A percentile compares a stretch with the other conserved stretches of the same genome.
These are phyloP conservation scores for Edolisoma coerulescens DNA, from an alignment of 2,113 vertebrate species.

Conservation along the genomic window DNA sequence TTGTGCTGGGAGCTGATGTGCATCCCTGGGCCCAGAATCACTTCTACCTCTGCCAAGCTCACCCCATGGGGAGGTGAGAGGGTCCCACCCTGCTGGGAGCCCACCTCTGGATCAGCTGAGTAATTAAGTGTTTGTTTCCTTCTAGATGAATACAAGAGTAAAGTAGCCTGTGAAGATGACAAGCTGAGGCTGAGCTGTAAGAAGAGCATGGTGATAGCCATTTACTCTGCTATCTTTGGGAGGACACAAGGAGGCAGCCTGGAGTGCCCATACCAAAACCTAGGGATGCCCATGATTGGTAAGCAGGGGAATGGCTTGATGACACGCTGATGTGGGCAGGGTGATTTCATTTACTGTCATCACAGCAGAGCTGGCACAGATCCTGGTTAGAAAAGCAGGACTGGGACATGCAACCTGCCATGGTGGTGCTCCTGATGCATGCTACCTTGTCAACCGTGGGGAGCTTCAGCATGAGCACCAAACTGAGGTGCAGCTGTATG, in stretches of 20 bases:
- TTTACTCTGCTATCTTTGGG: slow-evolving; percentile 87
- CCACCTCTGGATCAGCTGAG: neutral
- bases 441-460: neutral
- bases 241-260: slow-evolving; percentile 79
- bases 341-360: neutral
- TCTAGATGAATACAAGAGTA: slow-evolving; percentile 88
- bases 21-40: neutral
- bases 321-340: neutral
- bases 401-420: neutral
- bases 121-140: slow-evolving; percentile 22
- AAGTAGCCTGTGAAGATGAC: slow-evolving; percentile 88
- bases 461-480: neutral
- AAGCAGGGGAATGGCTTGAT: neutral
- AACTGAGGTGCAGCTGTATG: neutral
- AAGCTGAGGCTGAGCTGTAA: slow-evolving; percentile 86
- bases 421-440: neutral
- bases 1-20: neutral
- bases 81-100: neutral
- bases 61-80: neutral
- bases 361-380: neutral
- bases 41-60: neutral
- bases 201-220: slow-evolving; percentile 83
- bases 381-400: neutral
- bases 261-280: slow-evolving; percentile 82
- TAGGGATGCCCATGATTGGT: slow-evolving; percentile 79